These are phyloP conservation scores for Cyphotilapia sp. DNA, from an alignment of 2,113 vertebrate species.

Conservation along the genomic window DNA sequence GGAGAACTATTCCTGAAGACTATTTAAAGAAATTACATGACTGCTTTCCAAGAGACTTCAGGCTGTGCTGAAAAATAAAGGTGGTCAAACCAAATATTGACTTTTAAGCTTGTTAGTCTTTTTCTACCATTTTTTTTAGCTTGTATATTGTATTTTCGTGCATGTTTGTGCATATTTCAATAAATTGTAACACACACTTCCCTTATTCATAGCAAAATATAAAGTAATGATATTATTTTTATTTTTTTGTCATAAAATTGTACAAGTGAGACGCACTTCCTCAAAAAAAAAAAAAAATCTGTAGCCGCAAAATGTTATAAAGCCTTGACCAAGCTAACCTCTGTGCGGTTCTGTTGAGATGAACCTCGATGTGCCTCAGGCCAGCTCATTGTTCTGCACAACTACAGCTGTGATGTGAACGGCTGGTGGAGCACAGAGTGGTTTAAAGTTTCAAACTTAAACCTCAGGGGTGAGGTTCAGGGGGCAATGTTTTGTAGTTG, in stretches of 20 bases:
- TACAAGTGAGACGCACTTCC: background rate
- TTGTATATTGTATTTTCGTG: background rate
- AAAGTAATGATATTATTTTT: background rate
- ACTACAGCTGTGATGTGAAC: background rate
- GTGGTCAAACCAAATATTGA: background rate
- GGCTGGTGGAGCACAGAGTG: background rate
- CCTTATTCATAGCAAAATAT: background rate
- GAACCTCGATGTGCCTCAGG: background rate
- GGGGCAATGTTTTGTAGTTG: background rate
- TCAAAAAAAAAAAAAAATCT: background rate
- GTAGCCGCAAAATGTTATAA: background rate
- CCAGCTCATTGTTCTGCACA: background rate
- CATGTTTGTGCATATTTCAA: background rate
- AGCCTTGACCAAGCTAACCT: background rate
- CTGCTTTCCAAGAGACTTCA: background rate
- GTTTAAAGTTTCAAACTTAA: background rate
- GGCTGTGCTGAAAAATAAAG: background rate
- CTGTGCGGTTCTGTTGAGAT: background rate
- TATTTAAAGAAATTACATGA: background rate
- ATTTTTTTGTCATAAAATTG: background rate
- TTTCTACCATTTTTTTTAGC: background rate
- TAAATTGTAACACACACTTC: background rate
- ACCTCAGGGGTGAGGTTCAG: constrained; percentile 19
- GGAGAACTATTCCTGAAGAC: background rate
- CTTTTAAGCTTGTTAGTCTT: background rate